These are phyloP conservation scores for Gonioctena quinquepunctata DNA, from an alignment of 1,140 invertebrate genomes.

Conservation along the genomic window DNA sequence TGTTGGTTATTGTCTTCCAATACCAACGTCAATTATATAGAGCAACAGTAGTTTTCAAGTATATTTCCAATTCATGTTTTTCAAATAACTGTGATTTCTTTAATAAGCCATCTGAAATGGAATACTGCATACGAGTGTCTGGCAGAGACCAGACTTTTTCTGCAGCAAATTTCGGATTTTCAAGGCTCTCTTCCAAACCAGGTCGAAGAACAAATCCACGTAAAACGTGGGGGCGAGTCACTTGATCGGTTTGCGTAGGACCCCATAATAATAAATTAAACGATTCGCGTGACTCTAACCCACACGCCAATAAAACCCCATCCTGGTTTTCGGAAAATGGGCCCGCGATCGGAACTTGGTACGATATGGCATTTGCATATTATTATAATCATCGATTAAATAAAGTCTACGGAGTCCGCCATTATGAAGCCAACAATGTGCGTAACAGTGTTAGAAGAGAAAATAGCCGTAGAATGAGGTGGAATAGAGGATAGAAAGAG, in stretches of 20 bases:
- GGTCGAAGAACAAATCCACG: neutral
- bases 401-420: neutral
- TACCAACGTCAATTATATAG: too few relatives aligned
- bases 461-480: neutral
- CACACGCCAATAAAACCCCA: neutral
- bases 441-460: neutral
- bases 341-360: neutral
- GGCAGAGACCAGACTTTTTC: too few relatives aligned
- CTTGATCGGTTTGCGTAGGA: neutral
- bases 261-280: neutral
- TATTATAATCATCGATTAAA: neutral
- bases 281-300: neutral
- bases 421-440: neutral
- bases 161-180: too few relatives aligned
- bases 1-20: too few relatives aligned
- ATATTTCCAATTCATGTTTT: too few relatives aligned
- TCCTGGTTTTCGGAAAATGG: neutral
- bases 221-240: neutral
- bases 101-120: too few relatives aligned
- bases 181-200: neutral
- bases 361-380: neutral
- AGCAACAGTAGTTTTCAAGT: too few relatives aligned
- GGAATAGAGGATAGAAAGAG: neutral
- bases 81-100: too few relatives aligned
- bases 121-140: too few relatives aligned